A percentile compares a stretch with the other conserved stretches of the same genome.
Evolutionary conservation across 2,888 invertebrate species (phyloP).

Genomic region (Zeuzera pyrina): DNA sequence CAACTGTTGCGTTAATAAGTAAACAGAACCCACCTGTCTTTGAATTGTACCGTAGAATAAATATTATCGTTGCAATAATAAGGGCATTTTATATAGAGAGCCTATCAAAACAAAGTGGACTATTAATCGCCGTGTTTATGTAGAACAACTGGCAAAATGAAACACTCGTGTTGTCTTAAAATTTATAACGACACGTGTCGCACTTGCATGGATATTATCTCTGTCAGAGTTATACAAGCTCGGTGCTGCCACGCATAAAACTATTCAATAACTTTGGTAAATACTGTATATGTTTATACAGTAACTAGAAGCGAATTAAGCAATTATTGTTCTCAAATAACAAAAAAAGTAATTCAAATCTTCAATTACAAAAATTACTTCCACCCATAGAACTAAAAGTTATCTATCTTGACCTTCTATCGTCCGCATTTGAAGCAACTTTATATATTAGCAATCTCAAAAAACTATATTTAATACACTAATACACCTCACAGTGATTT

Average conservation of each 20-base stretch:
- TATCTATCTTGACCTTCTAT: too few relatives aligned
- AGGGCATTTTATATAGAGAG: constrained; percentile 22
- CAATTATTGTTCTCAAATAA: too few relatives aligned
- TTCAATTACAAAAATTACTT: too few relatives aligned
- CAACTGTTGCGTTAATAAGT: constrained; percentile 22
- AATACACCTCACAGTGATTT: too few relatives aligned
- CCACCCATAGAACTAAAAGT: too few relatives aligned
- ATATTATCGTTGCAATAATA: constrained; percentile 19
- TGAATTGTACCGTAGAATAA: constrained; percentile 31
- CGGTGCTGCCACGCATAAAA: constrained; percentile 11
- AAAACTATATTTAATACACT: too few relatives aligned
- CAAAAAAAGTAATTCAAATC: too few relatives aligned
- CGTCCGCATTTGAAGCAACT: too few relatives aligned
- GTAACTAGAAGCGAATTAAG: too few relatives aligned
- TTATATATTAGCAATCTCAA: too few relatives aligned
- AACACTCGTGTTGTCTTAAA: constrained; percentile 19
- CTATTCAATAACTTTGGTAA: too few relatives aligned
- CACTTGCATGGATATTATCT: constrained; percentile 30
- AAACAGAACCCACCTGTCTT: constrained; percentile 43
- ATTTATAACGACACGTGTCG: constrained; percentile 30
- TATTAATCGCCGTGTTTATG: constrained; percentile 27
- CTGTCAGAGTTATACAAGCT: constrained; percentile 24
- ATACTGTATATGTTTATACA: too few relatives aligned
- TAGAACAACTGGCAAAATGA: constrained; percentile 17
- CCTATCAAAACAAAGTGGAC: constrained; percentile 26